A percentile compares a stretch with the other conserved stretches of the same genome.
Conservation (phyloP, 2,797 vertebrate species). For the Platalea minor region DNA sequence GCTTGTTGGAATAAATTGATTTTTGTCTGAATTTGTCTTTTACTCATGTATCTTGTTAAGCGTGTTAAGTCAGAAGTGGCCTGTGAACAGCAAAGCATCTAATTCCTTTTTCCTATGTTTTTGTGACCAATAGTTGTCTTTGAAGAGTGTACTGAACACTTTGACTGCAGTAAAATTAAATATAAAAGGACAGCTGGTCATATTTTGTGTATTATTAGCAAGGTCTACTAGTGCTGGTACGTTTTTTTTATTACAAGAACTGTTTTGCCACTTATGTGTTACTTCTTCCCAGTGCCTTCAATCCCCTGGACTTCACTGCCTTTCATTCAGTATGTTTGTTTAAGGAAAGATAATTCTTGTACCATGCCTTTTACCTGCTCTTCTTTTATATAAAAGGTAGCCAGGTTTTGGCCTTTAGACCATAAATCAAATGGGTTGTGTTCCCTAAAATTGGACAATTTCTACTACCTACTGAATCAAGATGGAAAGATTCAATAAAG, state of each 20-base stretch:
- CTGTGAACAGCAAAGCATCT: neutral
- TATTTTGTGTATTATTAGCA: neutral
- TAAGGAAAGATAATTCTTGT: neutral
- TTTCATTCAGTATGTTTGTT: neutral
- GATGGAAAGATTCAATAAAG: neutral
- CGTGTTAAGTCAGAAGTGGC: neutral
- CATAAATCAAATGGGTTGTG: neutral
- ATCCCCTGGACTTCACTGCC: neutral
- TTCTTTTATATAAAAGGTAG: neutral
- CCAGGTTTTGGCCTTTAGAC: neutral
- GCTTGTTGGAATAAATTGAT: neutral
- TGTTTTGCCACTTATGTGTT: neutral
- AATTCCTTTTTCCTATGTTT: neutral
- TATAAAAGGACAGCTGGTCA: neutral
- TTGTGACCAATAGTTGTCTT: neutral
- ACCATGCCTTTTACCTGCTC: neutral
- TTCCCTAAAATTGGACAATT: neutral
- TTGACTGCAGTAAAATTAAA: neutral
- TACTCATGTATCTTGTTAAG: neutral
- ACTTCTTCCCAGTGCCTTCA: fast-evolving
- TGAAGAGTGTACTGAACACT: neutral
- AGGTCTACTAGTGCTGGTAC: neutral
- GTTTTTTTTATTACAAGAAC: neutral
- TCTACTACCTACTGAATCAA: neutral
- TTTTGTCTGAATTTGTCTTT: neutral